Percentiles rank a stretch among this genome's conserved stretches.
phyloP scores from a whole-genome alignment of 1,140 invertebrate genomes.

The Sipha flava region DNA sequence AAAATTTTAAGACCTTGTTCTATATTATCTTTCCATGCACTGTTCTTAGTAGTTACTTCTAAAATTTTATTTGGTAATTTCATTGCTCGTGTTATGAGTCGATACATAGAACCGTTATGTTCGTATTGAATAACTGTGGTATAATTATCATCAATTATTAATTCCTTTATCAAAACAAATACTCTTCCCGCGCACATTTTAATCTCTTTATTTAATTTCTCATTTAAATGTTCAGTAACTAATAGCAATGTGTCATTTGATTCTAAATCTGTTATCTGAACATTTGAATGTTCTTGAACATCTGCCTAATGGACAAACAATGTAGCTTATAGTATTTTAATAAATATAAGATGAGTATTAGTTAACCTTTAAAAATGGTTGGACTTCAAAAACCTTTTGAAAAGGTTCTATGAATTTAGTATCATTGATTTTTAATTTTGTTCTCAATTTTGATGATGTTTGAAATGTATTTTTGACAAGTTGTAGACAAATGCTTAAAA shows the following conservation, averaged over 20 bases:
- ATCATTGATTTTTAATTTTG: slow-evolving; percentile 13
- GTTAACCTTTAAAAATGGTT: slow-evolving; percentile 17
- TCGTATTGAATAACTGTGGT: not conserved
- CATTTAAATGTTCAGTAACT: not conserved
- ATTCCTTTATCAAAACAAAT: slow-evolving; percentile 16
- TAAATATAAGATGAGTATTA: not conserved
- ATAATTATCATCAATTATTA: not conserved
- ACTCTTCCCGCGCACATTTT: not conserved
- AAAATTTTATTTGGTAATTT: slow-evolving; percentile 2
- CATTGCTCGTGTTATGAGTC: not conserved
- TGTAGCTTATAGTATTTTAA: not conserved
- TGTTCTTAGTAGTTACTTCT: not conserved
- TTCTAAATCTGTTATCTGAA: not conserved
- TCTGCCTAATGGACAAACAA: slow-evolving; percentile 20
- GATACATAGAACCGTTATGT: not conserved
- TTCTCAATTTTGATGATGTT: not conserved
- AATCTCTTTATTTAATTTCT: not conserved
- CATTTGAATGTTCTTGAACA: slow-evolving; percentile 1
- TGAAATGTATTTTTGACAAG: not conserved
- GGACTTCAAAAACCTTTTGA: not conserved
- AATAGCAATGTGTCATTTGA: not conserved
- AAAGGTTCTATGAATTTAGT: not conserved
- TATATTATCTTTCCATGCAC: not conserved
- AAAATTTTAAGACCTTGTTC: not conserved
- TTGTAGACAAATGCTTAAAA: slow-evolving; percentile 11